These are phyloP conservation scores for Triplophysa bombifrons DNA, from an alignment of 2,797 vertebrate species.

Conservation along the genomic window DNA sequence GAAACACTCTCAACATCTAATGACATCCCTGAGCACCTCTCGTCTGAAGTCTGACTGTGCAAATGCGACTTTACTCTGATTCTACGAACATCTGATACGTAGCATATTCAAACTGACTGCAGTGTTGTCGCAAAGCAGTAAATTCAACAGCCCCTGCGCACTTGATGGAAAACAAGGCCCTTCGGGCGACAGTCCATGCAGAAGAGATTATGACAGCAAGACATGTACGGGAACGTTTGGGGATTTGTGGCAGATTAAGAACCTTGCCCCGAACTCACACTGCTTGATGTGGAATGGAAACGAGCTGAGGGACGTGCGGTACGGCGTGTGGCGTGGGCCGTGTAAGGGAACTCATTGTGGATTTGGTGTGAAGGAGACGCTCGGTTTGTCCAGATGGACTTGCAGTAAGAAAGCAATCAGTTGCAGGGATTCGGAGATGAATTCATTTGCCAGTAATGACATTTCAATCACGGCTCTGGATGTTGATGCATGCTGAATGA, in stretches of 20 bases:
- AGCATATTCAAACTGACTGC: neutral
- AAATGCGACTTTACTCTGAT: neutral
- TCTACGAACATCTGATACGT: neutral
- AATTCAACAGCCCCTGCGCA: constrained; percentile 38
- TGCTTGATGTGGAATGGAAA: constrained; percentile 46
- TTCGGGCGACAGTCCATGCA: constrained; percentile 52
- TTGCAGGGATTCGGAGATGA: constrained; percentile 51
- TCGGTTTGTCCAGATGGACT: constrained; percentile 43
- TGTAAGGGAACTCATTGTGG: constrained; percentile 45
- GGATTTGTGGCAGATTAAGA: constrained; percentile 54
- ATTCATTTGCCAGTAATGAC: constrained; percentile 63
- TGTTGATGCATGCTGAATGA: constrained; percentile 25
- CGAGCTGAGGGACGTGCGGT: constrained; percentile 25
- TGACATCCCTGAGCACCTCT: neutral
- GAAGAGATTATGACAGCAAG: constrained; percentile 58
- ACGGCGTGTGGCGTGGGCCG: constrained; percentile 20
- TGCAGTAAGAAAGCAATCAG: constrained; percentile 47
- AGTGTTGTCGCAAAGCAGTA: constrained; percentile 6
- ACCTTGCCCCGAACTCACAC: constrained; percentile 49
- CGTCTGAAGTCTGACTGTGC: neutral
- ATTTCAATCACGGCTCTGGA: constrained; percentile 50
- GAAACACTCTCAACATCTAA: too few species aligned
- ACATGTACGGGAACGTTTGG: constrained; percentile 54
- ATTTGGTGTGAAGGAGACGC: constrained; percentile 21
- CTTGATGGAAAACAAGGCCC: constrained; percentile 29